A percentile compares a stretch with the other conserved stretches of the same genome.
These are phyloP conservation scores for Habroteleia sp. DNA, from an alignment of 2,888 invertebrate genomes.

Conservation along the genomic window DNA sequence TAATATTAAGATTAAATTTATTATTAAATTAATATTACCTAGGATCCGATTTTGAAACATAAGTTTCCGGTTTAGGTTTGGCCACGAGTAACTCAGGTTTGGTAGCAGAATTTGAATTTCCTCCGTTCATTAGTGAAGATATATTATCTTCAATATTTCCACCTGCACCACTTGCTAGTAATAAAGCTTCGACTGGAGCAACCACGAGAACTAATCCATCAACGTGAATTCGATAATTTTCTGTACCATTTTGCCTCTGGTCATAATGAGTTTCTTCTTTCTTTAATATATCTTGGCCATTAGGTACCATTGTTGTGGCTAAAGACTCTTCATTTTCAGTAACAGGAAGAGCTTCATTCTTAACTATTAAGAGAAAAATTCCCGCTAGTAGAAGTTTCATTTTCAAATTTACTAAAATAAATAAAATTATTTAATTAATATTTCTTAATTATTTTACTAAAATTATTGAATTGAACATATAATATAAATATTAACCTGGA, in stretches of 20 bases:
- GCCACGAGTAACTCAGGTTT: slow-evolving; percentile 30
- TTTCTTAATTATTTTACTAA: no score
- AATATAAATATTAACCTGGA: slow-evolving; percentile 4
- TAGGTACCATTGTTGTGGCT: not conserved
- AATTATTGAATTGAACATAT: no score
- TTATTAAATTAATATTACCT: not conserved
- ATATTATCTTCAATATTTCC: slow-evolving; percentile 68
- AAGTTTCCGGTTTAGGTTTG: slow-evolving; percentile 35
- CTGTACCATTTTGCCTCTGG: slow-evolving; percentile 89
- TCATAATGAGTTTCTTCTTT: slow-evolving; percentile 80
- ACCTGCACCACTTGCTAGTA: slow-evolving; percentile 83
- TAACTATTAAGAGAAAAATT: slow-evolving; percentile 12
- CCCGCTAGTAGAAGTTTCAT: slow-evolving; percentile 19
- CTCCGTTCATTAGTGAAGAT: slow-evolving; percentile 43
- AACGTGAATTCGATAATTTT: slow-evolving; percentile 87
- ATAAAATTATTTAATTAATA: not conserved
- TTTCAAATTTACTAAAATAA: slow-evolving; percentile 10
- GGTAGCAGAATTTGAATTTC: slow-evolving; percentile 6
- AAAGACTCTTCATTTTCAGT: slow-evolving; percentile 6
- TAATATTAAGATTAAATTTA: not conserved
- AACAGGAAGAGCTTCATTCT: slow-evolving; percentile 20
- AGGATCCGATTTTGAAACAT: slow-evolving; percentile 4
- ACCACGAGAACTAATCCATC: slow-evolving; percentile 86
- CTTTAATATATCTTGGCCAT: not conserved
- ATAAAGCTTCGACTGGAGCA: slow-evolving; percentile 84